A percentile compares a stretch with the other conserved stretches of the same genome.
Evolutionary conservation across 2,888 invertebrate genomes (phyloP).

Genomic region (Coelogynopora nodosa): DNA sequence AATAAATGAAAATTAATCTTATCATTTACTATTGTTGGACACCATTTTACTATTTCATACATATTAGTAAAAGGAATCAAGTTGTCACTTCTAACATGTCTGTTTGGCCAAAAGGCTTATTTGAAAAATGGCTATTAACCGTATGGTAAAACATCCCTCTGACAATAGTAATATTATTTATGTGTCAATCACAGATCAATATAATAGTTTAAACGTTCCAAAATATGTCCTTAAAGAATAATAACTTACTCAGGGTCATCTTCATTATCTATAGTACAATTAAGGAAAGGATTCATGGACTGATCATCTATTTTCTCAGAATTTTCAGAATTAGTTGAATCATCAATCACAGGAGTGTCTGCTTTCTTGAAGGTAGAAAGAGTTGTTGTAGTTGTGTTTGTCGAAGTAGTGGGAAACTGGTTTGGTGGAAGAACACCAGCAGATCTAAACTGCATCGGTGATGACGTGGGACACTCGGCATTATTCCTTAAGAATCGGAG

Average conservation of each 20-base stretch:
- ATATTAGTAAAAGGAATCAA: too few species aligned
- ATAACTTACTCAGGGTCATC: not conserved
- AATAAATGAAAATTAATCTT: too few species aligned
- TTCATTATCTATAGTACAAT: not conserved
- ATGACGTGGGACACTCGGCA: slow-evolving; percentile 12
- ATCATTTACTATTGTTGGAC: too few species aligned
- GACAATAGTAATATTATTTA: too few species aligned
- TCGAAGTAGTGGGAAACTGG: not conserved
- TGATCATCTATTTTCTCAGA: not conserved
- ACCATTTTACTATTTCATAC: too few species aligned
- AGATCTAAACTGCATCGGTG: not conserved
- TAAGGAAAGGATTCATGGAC: not conserved
- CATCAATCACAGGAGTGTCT: not conserved
- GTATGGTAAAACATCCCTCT: too few species aligned
- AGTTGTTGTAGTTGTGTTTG: not conserved
- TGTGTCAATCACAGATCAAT: too few species aligned
- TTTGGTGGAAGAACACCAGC: not conserved
- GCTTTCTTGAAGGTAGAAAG: not conserved
- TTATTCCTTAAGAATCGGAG: not conserved
- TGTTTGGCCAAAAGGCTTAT: too few species aligned
- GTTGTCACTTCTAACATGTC: too few species aligned
- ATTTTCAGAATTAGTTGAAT: not conserved
- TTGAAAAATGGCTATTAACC: too few species aligned
- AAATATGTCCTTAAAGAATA: too few species aligned
- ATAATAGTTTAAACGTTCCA: too few species aligned